Conservation (phyloP, 2,888 invertebrate genomes). For the Orthosia gothica region DNA sequence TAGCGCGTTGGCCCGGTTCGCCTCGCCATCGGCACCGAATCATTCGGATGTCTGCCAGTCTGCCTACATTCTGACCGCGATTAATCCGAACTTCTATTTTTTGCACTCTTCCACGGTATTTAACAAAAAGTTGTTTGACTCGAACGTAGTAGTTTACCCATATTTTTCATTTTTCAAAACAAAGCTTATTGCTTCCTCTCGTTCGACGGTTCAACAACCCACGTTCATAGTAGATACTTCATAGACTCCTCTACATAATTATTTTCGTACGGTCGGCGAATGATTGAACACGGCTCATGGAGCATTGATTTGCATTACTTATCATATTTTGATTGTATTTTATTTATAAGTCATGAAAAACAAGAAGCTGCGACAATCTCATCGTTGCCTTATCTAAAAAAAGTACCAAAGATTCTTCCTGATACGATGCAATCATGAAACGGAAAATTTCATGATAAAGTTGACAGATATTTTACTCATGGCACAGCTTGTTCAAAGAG, state of each 20-base stretch:
- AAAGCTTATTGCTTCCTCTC: conserved; percentile 29
- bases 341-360: background rate
- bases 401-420: conserved; percentile 9
- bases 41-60: conserved; percentile 74
- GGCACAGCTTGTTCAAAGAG: conserved; percentile 12
- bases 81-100: conserved; percentile 63
- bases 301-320: background rate
- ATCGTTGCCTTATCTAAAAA: conserved; percentile 5
- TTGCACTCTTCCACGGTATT: conserved; percentile 49
- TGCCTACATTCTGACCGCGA: conserved; percentile 62
- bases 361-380: background rate
- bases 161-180: conserved; percentile 44
- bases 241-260: conserved; percentile 25
- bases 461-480: conserved; percentile 30
- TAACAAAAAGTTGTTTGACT: conserved; percentile 50
- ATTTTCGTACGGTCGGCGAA: conserved; percentile 15
- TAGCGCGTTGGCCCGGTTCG: conserved; percentile 77
- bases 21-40: conserved; percentile 73
- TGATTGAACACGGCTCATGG: conserved; percentile 20
- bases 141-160: conserved; percentile 29
- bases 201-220: conserved; percentile 4
- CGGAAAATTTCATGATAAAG: conserved; percentile 47
- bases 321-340: background rate
- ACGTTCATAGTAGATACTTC: conserved; percentile 1
- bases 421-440: conserved; percentile 15